These are phyloP conservation scores for Smutsia gigantea DNA, from an alignment of 2,797 vertebrate genomes.

Conservation along the genomic window DNA sequence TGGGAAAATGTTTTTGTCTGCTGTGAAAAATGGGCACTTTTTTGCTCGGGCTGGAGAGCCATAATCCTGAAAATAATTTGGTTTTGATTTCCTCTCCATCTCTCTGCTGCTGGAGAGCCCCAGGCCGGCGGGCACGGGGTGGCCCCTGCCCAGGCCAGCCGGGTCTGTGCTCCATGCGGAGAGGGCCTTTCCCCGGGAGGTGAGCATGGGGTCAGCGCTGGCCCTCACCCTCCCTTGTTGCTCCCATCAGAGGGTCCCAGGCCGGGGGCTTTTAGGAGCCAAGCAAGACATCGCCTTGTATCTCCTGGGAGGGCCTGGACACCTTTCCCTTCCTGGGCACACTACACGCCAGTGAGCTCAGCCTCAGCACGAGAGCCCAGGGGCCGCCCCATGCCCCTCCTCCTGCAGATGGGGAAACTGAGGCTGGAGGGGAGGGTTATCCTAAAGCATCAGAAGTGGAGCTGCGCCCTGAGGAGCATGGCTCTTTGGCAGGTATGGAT, in stretches of 20 bases:
- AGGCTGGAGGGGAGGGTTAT: no score
- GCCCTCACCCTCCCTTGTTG: no score
- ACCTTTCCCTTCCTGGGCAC: fast-evolving
- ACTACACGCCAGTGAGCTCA: fast-evolving
- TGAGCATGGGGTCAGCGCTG: no score
- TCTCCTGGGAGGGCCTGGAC: neutral
- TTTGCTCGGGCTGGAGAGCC: constrained; percentile 82
- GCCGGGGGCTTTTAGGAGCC: no score
- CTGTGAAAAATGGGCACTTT: constrained; percentile 97
- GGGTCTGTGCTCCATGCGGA: no score
- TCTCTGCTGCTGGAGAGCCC: neutral
- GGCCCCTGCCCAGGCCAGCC: no score
- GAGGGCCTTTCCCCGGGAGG: neutral
- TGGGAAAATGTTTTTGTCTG: constrained; percentile 99
- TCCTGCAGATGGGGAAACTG: neutral
- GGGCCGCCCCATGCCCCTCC: fast-evolving
- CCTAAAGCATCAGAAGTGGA: neutral
- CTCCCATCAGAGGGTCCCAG: no score
- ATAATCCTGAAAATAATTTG: constrained; percentile 90
- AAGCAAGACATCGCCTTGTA: neutral
- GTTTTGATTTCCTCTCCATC: constrained; percentile 86
- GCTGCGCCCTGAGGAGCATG: fast-evolving
- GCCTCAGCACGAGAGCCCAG: neutral
- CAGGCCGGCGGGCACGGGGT: fast-evolving
- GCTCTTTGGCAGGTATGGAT: neutral